Conservation (phyloP, 35 echinoderm and acorn worm species). For the Holothuria glaberrima region DNA sequence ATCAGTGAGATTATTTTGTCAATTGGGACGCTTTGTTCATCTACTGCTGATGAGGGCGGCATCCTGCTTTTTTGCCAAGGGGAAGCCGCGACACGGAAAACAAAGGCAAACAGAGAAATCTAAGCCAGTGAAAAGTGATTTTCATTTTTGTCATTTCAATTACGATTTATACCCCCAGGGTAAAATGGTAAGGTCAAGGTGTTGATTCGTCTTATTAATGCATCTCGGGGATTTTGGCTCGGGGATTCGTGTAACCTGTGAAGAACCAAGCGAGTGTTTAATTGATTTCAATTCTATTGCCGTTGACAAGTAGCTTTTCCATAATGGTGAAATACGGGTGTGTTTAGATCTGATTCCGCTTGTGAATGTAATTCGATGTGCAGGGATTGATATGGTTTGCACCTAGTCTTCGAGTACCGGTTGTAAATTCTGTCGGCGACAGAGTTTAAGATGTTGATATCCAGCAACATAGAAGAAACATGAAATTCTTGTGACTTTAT, state of each 20-base stretch:
- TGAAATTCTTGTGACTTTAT: too few species aligned
- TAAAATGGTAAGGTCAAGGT: constrained; percentile 50
- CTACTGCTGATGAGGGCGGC: too few species aligned
- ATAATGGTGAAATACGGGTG: too few species aligned
- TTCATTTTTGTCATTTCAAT: constrained; percentile 33
- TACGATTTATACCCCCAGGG: constrained; percentile 16
- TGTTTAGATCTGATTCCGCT: too few species aligned
- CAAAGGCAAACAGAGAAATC: constrained; percentile 22
- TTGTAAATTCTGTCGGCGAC: too few species aligned
- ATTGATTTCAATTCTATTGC: constrained; percentile 42
- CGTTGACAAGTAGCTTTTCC: background rate
- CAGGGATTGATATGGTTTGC: too few species aligned
- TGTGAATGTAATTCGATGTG: too few species aligned
- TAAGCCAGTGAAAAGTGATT: constrained; percentile 12
- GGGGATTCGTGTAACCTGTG: constrained; percentile 25
- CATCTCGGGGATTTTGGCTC: constrained; percentile 13
- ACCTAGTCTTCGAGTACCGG: too few species aligned
- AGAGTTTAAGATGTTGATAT: too few species aligned
- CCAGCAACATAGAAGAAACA: too few species aligned
- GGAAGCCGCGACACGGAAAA: background rate
- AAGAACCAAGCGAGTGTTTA: background rate
- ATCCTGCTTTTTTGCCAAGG: background rate
- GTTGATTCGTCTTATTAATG: constrained; percentile 42
- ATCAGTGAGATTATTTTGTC: too few species aligned
- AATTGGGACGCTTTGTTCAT: too few species aligned